Evolutionary conservation across 2,797 vertebrate genomes (phyloP), one percentile per base, ranked within the genome.

Genomic region (Sebastes goodei): DNA sequence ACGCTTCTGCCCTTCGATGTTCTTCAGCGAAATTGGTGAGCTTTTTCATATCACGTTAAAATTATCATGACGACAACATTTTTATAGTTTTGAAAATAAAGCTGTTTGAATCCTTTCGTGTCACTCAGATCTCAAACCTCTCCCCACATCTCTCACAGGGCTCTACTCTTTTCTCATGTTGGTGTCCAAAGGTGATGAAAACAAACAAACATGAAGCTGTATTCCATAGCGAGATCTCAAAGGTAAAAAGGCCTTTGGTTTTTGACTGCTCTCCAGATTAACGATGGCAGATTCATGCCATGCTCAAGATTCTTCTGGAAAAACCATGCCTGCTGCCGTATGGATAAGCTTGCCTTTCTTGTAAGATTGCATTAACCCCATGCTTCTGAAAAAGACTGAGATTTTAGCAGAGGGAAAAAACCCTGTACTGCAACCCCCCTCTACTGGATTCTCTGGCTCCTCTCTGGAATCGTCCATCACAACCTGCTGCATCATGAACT

Each of bases 291-390:
- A 71, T 33, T 29, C 52, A 27, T 9, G 74, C 67, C 59, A 49
- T 21, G 55, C 57, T 32, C 30, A 10, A 38, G 33, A 78, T 23
- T 64, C 76, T 32, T 78, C 84, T 62, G 81, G 81, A 87, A 38
- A 23, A 80, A 78, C 82, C 64, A 68, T 17, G 52, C 78, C 78
- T 73, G 88, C 90, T 82, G 79, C 78, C 35, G 6, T 86, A 67
- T 78, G 90, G 90, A 93, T 83, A 74, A 81, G 83, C 78, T 89
- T 87, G 89, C 89, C 91, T 94, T 93, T 90, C 82, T 81, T 86
- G 32, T 82, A 73, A 89, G 89, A 92, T 87, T 90, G 81, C 76
- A 29, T 91, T 82, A 81, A 80, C 80, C 83, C 76, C 49, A 29
- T 89, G 76, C 82, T 92, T 86, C 81, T 84, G 68, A 79, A 83